Conservation (phyloP, 2,797 vertebrate species). For the Picus viridis region DNA sequence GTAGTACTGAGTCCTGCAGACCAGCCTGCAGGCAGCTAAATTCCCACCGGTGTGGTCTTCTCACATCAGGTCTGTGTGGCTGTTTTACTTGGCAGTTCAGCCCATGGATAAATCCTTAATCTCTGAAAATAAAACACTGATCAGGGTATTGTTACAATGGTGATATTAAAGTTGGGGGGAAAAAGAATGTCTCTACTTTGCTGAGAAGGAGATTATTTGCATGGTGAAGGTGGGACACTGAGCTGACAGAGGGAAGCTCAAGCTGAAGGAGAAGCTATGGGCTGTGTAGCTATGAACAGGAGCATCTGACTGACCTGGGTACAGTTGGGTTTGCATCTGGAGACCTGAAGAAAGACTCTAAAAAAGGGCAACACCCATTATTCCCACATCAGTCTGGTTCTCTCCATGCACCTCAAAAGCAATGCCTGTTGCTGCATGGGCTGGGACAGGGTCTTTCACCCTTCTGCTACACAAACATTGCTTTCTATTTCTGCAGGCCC, state of each 20-base stretch:
- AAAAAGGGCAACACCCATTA: neutral
- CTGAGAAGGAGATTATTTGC: neutral
- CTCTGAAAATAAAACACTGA: neutral
- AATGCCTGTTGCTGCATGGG: neutral
- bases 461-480: neutral
- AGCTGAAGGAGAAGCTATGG: neutral
- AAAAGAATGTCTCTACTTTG: neutral
- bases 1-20: neutral
- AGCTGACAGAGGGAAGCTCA: neutral
- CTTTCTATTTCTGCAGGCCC: conserved; percentile 72
- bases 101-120: neutral
- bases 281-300: neutral
- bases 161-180: neutral
- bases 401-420: neutral
- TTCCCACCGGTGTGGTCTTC: neutral
- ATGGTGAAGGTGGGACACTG: neutral
- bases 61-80: neutral
- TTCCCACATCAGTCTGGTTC: neutral
- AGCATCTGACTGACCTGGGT: neutral
- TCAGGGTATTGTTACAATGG: neutral
- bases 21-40: neutral
- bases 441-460: neutral
- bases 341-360: neutral
- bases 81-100: neutral
- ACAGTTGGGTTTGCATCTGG: neutral